Percentiles rank a stretch among this genome's conserved stretches.
Conservation (phyloP, 2,888 invertebrate genomes). For the Pheosia tremula region DNA sequence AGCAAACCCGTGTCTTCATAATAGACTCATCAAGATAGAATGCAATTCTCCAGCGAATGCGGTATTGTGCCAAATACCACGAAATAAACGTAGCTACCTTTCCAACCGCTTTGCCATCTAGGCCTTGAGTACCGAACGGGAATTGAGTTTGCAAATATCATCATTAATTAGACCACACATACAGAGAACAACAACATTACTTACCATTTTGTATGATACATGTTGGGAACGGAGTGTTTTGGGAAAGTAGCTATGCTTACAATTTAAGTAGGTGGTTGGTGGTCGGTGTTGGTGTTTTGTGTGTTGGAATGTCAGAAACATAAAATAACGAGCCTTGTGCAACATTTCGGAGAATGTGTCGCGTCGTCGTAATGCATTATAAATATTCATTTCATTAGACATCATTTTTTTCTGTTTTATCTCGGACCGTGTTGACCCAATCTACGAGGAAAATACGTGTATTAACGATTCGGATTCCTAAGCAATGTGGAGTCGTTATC, state of each 20-base stretch:
- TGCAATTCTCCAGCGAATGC: conserved; percentile 49
- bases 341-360: conserved; percentile 11
- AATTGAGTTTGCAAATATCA: conserved; percentile 52
- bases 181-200: too few relatives aligned
- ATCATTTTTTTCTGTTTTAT: conserved; percentile 22
- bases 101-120: conserved; percentile 69
- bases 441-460: conserved; percentile 43
- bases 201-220: too few relatives aligned
- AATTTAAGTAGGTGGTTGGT: background rate
- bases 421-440: conserved; percentile 38
- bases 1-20: conserved; percentile 46
- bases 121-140: conserved; percentile 61
- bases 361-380: conserved; percentile 18
- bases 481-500: conserved; percentile 53
- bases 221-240: too few relatives aligned
- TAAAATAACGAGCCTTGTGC: background rate
- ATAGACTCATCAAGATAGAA: conserved; percentile 57
- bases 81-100: conserved; percentile 55
- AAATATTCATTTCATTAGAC: conserved; percentile 32
- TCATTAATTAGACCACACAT: conserved; percentile 30
- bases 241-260: too few relatives aligned
- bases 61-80: conserved; percentile 59
- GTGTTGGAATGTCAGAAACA: conserved; percentile 18
- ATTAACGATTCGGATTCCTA: conserved; percentile 37
- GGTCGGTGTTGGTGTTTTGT: conserved; percentile 13